Evolutionary conservation across 2,113 vertebrate genomes (phyloP).

Genomic region (Chroicocephalus ridibundus): DNA sequence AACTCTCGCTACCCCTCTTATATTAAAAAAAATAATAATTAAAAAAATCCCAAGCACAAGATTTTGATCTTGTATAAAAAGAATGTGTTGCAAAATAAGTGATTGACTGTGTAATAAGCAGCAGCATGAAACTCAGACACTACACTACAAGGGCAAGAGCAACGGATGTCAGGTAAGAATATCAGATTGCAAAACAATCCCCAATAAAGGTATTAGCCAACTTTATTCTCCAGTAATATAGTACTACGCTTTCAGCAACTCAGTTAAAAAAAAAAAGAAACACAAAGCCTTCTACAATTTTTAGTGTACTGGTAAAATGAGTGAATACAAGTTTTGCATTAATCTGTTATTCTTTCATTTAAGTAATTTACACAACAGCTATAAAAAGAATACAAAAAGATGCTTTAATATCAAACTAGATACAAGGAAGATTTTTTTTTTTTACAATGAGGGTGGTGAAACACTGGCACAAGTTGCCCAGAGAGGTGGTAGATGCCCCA

Average conservation of each 20-base stretch:
- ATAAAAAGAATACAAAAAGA: neutral
- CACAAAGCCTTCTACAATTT: neutral
- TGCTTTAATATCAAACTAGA: neutral
- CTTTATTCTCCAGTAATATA: neutral
- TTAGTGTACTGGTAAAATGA: neutral
- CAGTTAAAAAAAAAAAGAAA: neutral
- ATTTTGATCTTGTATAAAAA: neutral
- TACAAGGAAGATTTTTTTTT: neutral
- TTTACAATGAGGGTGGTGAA: neutral
- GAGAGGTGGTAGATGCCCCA: neutral
- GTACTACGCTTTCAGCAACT: neutral
- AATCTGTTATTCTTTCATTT: neutral
- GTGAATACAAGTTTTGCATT: neutral
- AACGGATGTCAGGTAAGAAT: neutral
- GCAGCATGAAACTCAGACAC: neutral
- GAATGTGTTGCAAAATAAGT: neutral
- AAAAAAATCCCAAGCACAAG: neutral
- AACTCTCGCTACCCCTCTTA: neutral
- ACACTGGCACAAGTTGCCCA: neutral
- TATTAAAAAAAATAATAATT: neutral
- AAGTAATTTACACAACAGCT: neutral
- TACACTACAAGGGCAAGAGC: neutral
- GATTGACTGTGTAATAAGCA: neutral
- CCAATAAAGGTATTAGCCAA: neutral
- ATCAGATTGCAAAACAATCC: neutral